These are phyloP conservation scores for Mormoops blainvillei DNA, from an alignment of 2,113 vertebrate genomes.

Conservation along the genomic window DNA sequence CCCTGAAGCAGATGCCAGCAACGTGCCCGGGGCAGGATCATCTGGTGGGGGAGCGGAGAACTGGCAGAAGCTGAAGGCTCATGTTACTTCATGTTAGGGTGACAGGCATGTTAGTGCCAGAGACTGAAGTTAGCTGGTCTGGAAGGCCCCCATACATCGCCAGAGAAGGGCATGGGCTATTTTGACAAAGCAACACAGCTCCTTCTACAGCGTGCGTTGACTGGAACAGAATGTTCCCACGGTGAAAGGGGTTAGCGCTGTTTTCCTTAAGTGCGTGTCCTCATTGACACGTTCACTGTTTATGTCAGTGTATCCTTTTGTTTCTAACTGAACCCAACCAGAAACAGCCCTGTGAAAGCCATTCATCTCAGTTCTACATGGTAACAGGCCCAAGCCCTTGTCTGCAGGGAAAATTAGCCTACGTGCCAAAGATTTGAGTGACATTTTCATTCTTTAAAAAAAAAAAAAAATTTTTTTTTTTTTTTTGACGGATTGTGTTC, in stretches of 20 bases:
- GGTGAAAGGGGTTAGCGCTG: too few species aligned
- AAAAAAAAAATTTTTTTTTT: not conserved
- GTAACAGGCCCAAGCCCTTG: too few species aligned
- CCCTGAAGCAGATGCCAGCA: too few species aligned
- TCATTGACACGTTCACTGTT: not conserved
- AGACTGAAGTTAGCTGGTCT: not conserved
- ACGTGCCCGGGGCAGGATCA: rapidly evolving
- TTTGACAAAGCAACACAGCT: not conserved
- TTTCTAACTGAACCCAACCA: not conserved
- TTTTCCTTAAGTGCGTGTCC: not conserved
- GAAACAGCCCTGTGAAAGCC: too few species aligned
- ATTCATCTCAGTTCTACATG: rapidly evolving
- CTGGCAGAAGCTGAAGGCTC: not conserved
- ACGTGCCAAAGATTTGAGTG: not conserved
- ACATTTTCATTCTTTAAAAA: not conserved
- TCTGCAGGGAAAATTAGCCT: too few species aligned
- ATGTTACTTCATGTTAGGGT: rapidly evolving
- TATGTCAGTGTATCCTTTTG: rapidly evolving
- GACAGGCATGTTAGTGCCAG: rapidly evolving
- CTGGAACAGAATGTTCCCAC: rapidly evolving
- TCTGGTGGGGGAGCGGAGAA: not conserved
- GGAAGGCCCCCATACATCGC: rapidly evolving
- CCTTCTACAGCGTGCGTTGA: rapidly evolving
- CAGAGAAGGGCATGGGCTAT: not conserved
- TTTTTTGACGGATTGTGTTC: not conserved